A percentile compares a stretch with the other conserved stretches of the same genome.
Evolutionary conservation across 1,140 invertebrate species (phyloP).

Genomic region (Diachasmimorpha longicaudata): DNA sequence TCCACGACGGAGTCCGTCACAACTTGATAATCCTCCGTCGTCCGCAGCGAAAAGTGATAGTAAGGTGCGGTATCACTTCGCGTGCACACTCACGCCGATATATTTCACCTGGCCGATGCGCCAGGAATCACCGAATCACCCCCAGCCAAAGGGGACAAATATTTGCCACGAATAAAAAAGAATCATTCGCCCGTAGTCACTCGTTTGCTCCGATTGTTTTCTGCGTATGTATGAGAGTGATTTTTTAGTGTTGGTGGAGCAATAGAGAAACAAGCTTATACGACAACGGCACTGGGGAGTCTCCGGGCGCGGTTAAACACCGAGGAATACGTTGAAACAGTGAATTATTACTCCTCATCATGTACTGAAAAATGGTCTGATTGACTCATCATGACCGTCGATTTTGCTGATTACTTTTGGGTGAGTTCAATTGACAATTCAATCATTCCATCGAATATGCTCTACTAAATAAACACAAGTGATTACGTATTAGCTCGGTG

Average conservation of each 20-base stretch:
- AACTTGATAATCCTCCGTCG: background rate
- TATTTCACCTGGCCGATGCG: background rate
- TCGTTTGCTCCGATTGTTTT: background rate
- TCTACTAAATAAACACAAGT: background rate
- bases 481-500: background rate
- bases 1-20: background rate
- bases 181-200: background rate
- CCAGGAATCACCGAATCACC: background rate
- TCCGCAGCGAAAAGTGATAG: background rate
- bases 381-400: slow-evolving; percentile 72
- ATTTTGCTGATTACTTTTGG: slow-evolving; percentile 84
- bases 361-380: slow-evolving; percentile 48
- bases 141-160: background rate
- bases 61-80: background rate
- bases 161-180: background rate
- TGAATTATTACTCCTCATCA: slow-evolving; percentile 1
- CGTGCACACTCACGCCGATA: background rate
- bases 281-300: slow-evolving; percentile 9
- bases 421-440: slow-evolving; percentile 63
- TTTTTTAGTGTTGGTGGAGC: background rate
- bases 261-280: slow-evolving; percentile 11
- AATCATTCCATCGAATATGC: background rate
- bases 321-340: background rate
- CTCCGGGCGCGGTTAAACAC: slow-evolving; percentile 16
- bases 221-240: background rate